Evolutionary conservation across 2,113 vertebrate genomes (phyloP).

Genomic region (Phalacrocorax pelagicus): DNA sequence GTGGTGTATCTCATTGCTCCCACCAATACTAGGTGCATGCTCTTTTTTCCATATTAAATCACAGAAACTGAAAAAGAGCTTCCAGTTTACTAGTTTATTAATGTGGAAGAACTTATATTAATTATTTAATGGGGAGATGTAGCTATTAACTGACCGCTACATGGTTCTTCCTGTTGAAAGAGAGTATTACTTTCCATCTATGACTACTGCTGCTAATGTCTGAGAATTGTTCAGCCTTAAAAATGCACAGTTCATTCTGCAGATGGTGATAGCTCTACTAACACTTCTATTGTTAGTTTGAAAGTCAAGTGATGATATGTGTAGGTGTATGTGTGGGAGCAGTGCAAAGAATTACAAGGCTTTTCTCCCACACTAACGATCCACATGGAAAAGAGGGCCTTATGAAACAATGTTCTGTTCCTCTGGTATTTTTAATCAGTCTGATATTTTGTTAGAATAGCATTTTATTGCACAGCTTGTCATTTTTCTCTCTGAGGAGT

Average conservation of each 20-base stretch:
- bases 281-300: constrained; percentile 79
- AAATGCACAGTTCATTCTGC: constrained; percentile 74
- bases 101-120: neutral
- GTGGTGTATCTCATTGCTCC: neutral
- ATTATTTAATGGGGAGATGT: neutral
- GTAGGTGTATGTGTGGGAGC: constrained; percentile 78
- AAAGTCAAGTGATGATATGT: constrained; percentile 79
- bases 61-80: neutral
- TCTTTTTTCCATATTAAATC: neutral
- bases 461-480: constrained; percentile 60
- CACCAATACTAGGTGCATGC: neutral
- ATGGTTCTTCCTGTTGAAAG: neutral
- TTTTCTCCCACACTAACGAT: constrained; percentile 75
- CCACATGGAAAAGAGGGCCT: constrained; percentile 67
- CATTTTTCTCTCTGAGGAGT: constrained; percentile 26
- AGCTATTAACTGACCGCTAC: neutral
- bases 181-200: constrained; percentile 16
- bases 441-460: constrained; percentile 67
- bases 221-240: constrained; percentile 56
- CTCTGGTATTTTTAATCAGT: constrained; percentile 70
- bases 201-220: constrained; percentile 56
- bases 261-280: constrained; percentile 79
- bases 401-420: constrained; percentile 72
- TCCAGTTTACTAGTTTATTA: neutral
- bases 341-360: constrained; percentile 78